Evolutionary conservation across 2,888 invertebrate genomes (phyloP).

Genomic region (Watsonalla cultraria): DNA sequence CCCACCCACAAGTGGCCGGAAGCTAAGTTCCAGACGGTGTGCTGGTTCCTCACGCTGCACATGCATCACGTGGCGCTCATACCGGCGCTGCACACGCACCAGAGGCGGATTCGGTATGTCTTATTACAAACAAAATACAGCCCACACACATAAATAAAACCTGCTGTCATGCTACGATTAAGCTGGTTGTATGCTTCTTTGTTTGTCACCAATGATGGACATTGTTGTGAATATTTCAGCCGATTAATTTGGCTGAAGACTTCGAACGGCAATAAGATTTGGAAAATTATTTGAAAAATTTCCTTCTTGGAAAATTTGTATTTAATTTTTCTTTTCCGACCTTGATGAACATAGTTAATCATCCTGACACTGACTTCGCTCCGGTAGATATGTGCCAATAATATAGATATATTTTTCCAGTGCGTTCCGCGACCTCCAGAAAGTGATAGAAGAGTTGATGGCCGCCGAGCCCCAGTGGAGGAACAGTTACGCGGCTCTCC

Average conservation of each 20-base stretch:
- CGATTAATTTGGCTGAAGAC: too few species aligned
- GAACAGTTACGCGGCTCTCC: conserved; percentile 83
- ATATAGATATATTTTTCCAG: conserved; percentile 27
- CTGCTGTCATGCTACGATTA: too few species aligned
- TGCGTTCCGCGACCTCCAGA: conserved; percentile 91
- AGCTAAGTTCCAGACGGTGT: conserved; percentile 96
- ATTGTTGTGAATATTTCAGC: too few species aligned
- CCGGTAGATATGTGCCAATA: background rate
- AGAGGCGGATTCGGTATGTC: conserved; percentile 63
- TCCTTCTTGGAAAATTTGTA: too few species aligned
- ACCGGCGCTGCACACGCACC: conserved; percentile 89
- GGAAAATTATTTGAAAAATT: too few species aligned
- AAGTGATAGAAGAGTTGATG: conserved; percentile 90
- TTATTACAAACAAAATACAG: background rate
- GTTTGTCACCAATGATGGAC: too few species aligned
- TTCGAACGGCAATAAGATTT: too few species aligned
- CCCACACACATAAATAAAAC: too few species aligned
- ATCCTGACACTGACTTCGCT: background rate
- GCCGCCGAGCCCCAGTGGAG: conserved; percentile 91
- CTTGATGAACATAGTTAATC: too few species aligned
- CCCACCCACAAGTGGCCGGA: conserved; percentile 82
- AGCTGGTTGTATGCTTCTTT: too few species aligned
- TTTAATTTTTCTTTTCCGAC: too few species aligned
- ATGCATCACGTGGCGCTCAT: conserved; percentile 95
- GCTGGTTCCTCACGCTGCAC: conserved; percentile 97